Evolutionary conservation across 2,888 invertebrate genomes (phyloP), one percentile per base, ranked within the genome.

Genomic region (Synanthedon tipuliformis): DNA sequence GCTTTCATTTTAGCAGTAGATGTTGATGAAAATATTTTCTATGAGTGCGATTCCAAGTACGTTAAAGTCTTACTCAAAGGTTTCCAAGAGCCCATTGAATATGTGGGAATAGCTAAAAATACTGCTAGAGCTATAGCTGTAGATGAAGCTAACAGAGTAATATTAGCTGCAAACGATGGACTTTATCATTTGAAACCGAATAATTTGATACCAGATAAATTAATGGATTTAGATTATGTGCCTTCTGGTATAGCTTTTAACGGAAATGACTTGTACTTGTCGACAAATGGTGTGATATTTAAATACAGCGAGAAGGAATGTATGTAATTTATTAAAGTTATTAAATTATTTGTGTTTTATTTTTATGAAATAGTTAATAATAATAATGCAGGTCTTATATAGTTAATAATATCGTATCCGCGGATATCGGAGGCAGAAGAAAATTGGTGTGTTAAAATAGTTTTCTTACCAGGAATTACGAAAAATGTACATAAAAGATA

Each of bases 41-140:
- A 81, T 41, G 86, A 86, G 66, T 86, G 87, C 51, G 85, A 85
- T 65, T 81, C 86, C 0, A 86, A 86, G 52, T 86, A 85, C 41
- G 76, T 86, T 3, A 86, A 85, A 58, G 75, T 86, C 48, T 53
- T 86, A 52, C 61, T 84, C 0, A 83, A 73, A 71, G 85, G 74
- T 49, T 87, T 82, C 52, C 71, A 77, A 52, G 87, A 86, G 48
- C 78, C 87, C 0, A 71, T 87, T 45, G 86, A 86, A 50, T 87
- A 73, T 67, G 81, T 79, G 27, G 87, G 86, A 3, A 70, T 87
- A 5, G 61, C 72, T 0, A 86, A 81, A 53, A 81, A 85, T 58
- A 64, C 79, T 3, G 84, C 82, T 0, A 69, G 84, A 62, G 84
- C 84, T 0, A 64, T 87, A 0, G 56, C 77, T 0, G 61, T 79